A percentile compares a stretch with the other conserved stretches of the same genome.
Conservation (phyloP, 2,888 invertebrate genomes). For the Odiellus spinosus region DNA sequence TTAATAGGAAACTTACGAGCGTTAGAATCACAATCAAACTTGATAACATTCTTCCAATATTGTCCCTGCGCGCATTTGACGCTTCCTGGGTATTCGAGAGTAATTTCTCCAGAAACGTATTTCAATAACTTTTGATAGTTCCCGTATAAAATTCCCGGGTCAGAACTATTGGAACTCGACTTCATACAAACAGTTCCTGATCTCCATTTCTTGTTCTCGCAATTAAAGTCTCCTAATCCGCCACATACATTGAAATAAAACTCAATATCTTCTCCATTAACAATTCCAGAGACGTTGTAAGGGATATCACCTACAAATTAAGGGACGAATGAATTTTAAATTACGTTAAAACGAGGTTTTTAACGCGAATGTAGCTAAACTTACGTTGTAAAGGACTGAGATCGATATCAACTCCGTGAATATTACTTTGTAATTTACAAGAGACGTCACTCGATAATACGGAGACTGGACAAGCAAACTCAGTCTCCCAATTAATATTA, state of each 20-base stretch:
- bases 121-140: no score
- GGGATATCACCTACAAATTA: not conserved
- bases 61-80: no score
- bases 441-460: conserved; percentile 18
- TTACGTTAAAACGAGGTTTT: conserved; percentile 9
- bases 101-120: no score
- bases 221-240: conserved; percentile 7
- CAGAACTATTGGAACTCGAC: not conserved
- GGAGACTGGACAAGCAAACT: conserved; percentile 27
- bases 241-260: conserved; percentile 15
- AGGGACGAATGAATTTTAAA: conserved; percentile 19
- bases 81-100: no score
- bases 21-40: no score
- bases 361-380: not conserved
- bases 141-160: not conserved
- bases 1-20: no score
- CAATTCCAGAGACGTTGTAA: not conserved
- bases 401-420: conserved; percentile 27
- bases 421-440: conserved; percentile 24
- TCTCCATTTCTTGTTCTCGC: conserved; percentile 7
- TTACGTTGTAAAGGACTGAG: conserved; percentile 13
- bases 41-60: no score
- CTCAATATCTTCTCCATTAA: conserved; percentile 2
- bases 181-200: conserved; percentile 11
- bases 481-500: conserved; percentile 28